phyloP scores from a whole-genome alignment of 1,140 invertebrate genomes.

The Trichomalopsis sarcophagae region DNA sequence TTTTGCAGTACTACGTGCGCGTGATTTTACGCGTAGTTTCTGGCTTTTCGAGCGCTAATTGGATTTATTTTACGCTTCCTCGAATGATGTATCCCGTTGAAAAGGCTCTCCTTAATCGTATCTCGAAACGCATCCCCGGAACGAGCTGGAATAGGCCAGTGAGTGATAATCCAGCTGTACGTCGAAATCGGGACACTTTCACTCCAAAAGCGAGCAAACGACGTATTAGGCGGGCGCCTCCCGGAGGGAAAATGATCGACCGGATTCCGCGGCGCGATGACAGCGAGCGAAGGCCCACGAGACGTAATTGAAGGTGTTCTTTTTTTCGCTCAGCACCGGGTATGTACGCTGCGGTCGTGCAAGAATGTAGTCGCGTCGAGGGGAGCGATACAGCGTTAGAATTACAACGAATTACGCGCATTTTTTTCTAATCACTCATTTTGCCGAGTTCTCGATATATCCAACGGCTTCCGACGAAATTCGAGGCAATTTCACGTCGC shows the following conservation, averaged over 20 bases:
- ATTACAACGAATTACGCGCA: background rate
- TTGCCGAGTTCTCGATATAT: background rate
- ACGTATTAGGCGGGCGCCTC: constrained; percentile 25
- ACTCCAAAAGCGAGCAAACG: constrained; percentile 31
- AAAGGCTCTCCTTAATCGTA: background rate
- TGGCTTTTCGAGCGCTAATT: background rate
- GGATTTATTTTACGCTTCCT: background rate
- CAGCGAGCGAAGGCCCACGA: background rate
- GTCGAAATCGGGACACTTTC: constrained; percentile 10
- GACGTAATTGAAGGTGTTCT: background rate
- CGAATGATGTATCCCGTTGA: background rate
- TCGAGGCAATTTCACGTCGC: too few relatives aligned
- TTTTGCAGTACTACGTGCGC: too few relatives aligned
- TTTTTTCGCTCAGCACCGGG: background rate
- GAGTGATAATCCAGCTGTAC: background rate
- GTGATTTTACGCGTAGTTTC: background rate
- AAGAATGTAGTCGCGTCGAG: background rate
- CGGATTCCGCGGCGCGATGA: constrained; percentile 12
- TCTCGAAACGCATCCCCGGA: background rate
- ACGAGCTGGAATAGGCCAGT: background rate
- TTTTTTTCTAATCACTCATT: constrained; percentile 22
- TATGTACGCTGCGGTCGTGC: background rate
- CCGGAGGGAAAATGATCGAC: background rate
- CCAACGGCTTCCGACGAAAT: background rate
- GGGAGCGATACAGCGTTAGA: background rate